These are phyloP conservation scores for Osmoderma eremita DNA, from an alignment of 2,888 invertebrate species.

Conservation along the genomic window DNA sequence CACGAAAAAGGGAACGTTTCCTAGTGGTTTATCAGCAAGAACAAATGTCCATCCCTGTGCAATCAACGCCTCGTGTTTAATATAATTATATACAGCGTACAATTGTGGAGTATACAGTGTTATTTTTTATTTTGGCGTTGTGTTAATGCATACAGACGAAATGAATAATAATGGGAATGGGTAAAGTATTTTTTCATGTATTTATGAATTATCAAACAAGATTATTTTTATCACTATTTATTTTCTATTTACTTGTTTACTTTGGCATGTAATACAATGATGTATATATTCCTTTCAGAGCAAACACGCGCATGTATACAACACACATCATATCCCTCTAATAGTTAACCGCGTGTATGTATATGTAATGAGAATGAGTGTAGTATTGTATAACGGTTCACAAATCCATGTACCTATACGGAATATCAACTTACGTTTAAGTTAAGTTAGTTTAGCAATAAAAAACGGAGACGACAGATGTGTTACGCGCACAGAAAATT, in stretches of 20 bases:
- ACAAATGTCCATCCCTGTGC: no score
- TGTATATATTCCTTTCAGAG: conserved; percentile 32
- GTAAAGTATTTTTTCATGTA: conserved; percentile 36
- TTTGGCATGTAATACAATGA: conserved; percentile 29
- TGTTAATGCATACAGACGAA: conserved; percentile 26
- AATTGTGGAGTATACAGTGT: background rate
- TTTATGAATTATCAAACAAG: conserved; percentile 36
- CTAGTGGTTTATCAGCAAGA: no score
- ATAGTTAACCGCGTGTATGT: conserved; percentile 13
- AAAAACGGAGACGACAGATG: no score
- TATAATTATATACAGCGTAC: no score
- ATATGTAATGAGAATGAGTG: background rate
- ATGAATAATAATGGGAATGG: conserved; percentile 29
- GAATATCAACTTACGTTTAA: background rate
- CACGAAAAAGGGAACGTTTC: no score
- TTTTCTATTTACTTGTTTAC: conserved; percentile 37
- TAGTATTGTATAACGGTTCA: conserved; percentile 9
- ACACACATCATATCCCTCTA: background rate
- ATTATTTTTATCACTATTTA: conserved; percentile 35
- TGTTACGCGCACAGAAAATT: background rate
- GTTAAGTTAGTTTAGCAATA: no score
- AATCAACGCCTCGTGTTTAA: no score
- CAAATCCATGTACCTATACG: background rate
- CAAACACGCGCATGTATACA: conserved; percentile 14
- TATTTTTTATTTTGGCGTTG: conserved; percentile 25